Percentiles rank a stretch among this genome's conserved stretches.
Conservation (phyloP, 2,113 vertebrate genomes). For the Paraplagusia blochii region DNA sequence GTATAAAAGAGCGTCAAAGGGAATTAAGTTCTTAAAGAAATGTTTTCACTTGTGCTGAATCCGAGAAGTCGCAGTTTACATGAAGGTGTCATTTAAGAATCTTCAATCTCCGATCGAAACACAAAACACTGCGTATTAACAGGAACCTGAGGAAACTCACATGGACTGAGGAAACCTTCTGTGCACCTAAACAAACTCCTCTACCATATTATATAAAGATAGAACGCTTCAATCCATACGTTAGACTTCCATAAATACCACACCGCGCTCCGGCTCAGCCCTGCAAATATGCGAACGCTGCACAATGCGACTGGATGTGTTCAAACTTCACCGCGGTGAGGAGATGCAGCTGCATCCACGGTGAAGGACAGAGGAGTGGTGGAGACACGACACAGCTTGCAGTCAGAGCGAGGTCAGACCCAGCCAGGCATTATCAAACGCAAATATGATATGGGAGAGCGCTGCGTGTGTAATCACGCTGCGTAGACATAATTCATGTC, state of each 20-base stretch:
- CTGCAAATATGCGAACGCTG: conserved; percentile 9
- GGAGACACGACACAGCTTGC: conserved; percentile 62
- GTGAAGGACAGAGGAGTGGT: conserved; percentile 46
- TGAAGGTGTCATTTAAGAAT: conserved; percentile 17
- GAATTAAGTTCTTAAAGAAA: too few relatives aligned
- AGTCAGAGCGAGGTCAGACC: neutral
- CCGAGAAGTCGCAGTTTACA: conserved; percentile 6
- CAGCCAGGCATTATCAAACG: conserved; percentile 7
- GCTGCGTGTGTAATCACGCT: neutral
- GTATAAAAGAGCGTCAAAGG: too few relatives aligned
- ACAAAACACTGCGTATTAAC: conserved; percentile 23
- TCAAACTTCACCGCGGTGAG: conserved; percentile 32
- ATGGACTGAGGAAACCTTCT: too few relatives aligned
- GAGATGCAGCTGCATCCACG: conserved; percentile 52
- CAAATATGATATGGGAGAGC: conserved; percentile 31
- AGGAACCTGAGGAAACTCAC: neutral
- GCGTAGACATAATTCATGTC: too few relatives aligned
- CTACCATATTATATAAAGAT: too few relatives aligned
- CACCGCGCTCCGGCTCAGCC: too few relatives aligned
- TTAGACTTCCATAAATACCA: too few relatives aligned
- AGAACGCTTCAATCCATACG: too few relatives aligned
- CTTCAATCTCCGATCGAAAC: conserved; percentile 8
- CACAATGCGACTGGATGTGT: conserved; percentile 3
- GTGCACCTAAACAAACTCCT: neutral
- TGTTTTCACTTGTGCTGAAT: conserved; percentile 1